A percentile compares a stretch with the other conserved stretches of the same genome.
Evolutionary conservation across 2,797 vertebrate species (phyloP).

Genomic region (Thaleichthys pacificus): DNA sequence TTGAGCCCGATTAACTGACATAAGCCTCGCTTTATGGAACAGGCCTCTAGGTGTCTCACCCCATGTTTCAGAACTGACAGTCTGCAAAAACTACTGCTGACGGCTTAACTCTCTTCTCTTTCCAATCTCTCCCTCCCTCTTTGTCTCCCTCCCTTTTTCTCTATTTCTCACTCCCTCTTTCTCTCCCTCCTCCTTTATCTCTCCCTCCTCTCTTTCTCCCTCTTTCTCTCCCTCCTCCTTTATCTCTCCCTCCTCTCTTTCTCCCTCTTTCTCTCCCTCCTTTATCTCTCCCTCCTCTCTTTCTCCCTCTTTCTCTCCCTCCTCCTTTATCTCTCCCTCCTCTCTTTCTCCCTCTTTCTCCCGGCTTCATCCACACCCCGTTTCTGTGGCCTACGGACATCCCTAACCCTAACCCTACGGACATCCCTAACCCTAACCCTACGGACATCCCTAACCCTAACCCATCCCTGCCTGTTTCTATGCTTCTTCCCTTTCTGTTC

Average conservation of each 20-base stretch:
- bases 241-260: slow-evolving; percentile 16
- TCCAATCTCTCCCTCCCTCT: slow-evolving; percentile 32
- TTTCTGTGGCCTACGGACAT: slow-evolving; percentile 23
- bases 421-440: not conserved
- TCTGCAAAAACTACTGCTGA: slow-evolving; percentile 52
- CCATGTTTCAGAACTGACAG: slow-evolving; percentile 46
- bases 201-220: slow-evolving; percentile 21
- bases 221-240: slow-evolving; percentile 12
- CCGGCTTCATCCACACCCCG: slow-evolving; percentile 32
- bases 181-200: slow-evolving; percentile 28
- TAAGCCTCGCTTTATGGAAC: too few relatives aligned
- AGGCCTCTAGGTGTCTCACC: too few relatives aligned
- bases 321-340: slow-evolving; percentile 13
- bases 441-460: not conserved
- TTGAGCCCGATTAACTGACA: too few relatives aligned
- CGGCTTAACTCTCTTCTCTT: slow-evolving; percentile 58
- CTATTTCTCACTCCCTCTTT: slow-evolving; percentile 48
- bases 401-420: too few relatives aligned
- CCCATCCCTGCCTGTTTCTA: not conserved
- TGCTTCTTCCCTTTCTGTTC: slow-evolving; percentile 33
- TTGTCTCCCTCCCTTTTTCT: slow-evolving; percentile 41
- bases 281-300: slow-evolving; percentile 54
- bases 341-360: slow-evolving; percentile 22
- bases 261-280: slow-evolving; percentile 34
- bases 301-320: slow-evolving; percentile 41